Percentiles rank a stretch among this genome's conserved stretches.
phyloP scores from a whole-genome alignment of 2,888 invertebrate species.

The Apomyelois bistriatella region DNA sequence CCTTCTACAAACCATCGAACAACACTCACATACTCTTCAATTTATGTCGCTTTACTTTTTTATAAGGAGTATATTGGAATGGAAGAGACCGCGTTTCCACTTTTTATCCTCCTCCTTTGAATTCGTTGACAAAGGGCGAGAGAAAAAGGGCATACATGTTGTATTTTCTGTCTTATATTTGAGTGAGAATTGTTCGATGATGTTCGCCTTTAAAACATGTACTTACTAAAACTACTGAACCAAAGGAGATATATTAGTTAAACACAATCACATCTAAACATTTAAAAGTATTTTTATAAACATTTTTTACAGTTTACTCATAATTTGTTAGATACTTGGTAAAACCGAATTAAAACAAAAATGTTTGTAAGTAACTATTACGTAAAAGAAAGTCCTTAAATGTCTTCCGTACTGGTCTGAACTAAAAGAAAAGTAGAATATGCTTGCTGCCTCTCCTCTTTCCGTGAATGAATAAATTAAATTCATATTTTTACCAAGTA shows the following conservation, averaged over 20 bases:
- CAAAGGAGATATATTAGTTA: slow-evolving; percentile 56
- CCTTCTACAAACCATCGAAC: slow-evolving; percentile 48
- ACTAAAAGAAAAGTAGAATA: too few species aligned
- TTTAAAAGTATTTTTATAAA: slow-evolving; percentile 35
- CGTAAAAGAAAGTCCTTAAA: too few species aligned
- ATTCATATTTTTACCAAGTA: slow-evolving; percentile 37
- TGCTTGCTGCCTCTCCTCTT: too few species aligned
- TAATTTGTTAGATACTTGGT: slow-evolving; percentile 33
- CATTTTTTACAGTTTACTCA: slow-evolving; percentile 32
- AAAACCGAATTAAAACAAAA: slow-evolving; percentile 32
- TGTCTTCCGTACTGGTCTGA: too few species aligned
- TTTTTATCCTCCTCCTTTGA: background rate
- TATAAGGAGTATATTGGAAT: too few species aligned
- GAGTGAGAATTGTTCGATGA: slow-evolving; percentile 44
- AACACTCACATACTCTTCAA: slow-evolving; percentile 34
- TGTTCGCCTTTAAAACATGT: slow-evolving; percentile 48
- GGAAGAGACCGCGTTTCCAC: too few species aligned
- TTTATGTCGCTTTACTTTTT: background rate
- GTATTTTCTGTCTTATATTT: background rate
- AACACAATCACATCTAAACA: slow-evolving; percentile 75
- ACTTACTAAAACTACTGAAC: slow-evolving; percentile 71
- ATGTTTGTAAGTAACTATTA: too few species aligned
- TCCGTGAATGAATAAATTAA: background rate
- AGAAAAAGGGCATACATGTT: too few species aligned
- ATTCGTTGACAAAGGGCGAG: background rate